Evolutionary conservation across 2,888 invertebrate genomes (phyloP), one percentile per base, ranked within the genome.

Genomic region (Patella caerulea): DNA sequence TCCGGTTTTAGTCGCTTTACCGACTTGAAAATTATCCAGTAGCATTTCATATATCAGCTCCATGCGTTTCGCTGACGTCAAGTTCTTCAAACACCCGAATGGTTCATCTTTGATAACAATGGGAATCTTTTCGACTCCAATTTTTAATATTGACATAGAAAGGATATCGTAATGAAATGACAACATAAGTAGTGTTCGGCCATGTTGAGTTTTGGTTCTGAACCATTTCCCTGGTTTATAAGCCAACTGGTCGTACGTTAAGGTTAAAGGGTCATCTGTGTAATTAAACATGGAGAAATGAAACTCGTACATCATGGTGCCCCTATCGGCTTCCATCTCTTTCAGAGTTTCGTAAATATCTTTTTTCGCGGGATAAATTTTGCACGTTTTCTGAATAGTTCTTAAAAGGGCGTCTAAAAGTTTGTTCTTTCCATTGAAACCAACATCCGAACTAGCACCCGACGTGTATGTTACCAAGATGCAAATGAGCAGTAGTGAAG

Each of bases 81-180:
- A 52, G 5, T 71, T 29, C 3, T 71, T 52, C 59, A 91, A 87
- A 78, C 91, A 91, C 2, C 90, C 89, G 1, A 53, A 54, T 0
- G 91, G 90, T 17, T 56, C 69, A 79, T 91, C 90, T 65, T 76
- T 71, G 17, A 91, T 79, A 19, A 82, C 82, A 14, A 90, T 82
- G 2, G 83, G 76, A 3, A 88, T 75, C n/a, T 82, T 71, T 75
- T 88, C 85, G 14, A 90, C 88, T 2, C 91, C 91, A 17, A 89
- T 88, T 14, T 86, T 86, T 45, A 91, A 82, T 69, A 90, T 86
- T 54, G 85, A 81, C 80, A 91, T 82, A 2, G 90, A 90, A 9
- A 90, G 80, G 3, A 90, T 86, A 56, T 89, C 89, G 78, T 89
- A 90, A 81, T 90, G 88, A 79, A 91, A 90, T 1, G 89, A 86